phyloP scores from a whole-genome alignment of 2,113 vertebrate species.

The Calypte anna region DNA sequence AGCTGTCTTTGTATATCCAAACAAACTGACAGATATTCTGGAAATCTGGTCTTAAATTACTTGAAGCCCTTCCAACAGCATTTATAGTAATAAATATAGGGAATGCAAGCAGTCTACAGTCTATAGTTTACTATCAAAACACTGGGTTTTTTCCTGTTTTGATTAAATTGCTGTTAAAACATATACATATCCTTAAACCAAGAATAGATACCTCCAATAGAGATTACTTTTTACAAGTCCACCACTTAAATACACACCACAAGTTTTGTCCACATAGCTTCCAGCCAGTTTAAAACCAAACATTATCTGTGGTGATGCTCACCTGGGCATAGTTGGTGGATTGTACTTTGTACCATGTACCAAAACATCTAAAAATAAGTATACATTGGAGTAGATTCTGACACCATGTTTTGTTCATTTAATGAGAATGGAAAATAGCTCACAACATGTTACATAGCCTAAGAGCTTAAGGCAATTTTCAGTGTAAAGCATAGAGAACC shows the following conservation, averaged over 20 bases:
- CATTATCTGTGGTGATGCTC: background rate
- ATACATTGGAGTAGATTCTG: background rate
- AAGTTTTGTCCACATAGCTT: background rate
- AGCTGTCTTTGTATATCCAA: constrained; percentile 25
- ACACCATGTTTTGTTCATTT: background rate
- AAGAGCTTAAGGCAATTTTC: background rate
- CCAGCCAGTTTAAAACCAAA: background rate
- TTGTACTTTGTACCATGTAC: background rate
- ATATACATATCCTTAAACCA: background rate
- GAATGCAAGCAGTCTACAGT: background rate
- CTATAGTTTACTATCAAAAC: constrained; percentile 2
- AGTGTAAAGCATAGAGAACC: background rate
- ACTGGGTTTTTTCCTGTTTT: background rate
- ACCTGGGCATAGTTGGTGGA: background rate
- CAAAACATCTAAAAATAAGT: background rate
- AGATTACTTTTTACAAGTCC: background rate
- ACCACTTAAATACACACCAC: background rate
- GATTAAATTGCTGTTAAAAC: constrained; percentile 8
- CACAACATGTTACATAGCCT: background rate
- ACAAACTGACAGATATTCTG: constrained; percentile 30
- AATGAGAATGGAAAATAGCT: background rate
- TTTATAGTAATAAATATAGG: background rate
- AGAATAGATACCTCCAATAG: background rate
- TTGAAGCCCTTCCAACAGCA: constrained; percentile 2
- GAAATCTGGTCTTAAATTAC: constrained; percentile 38